These are phyloP conservation scores for Chloroclystis v-ata DNA, from an alignment of 2,888 invertebrate species.

Conservation along the genomic window DNA sequence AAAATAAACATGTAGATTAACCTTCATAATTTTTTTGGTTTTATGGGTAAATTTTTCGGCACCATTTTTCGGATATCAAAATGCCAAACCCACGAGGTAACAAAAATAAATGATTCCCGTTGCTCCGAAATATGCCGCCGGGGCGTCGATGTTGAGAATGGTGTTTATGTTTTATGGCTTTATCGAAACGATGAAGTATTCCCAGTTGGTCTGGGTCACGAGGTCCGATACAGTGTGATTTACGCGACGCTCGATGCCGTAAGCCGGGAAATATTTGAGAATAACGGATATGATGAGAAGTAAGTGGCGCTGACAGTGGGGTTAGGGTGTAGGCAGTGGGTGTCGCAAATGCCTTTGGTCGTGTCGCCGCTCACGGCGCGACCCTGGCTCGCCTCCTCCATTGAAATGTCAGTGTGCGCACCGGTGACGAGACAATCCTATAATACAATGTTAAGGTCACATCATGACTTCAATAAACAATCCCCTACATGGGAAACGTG, in stretches of 20 bases:
- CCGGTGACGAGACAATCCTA: conserved; percentile 76
- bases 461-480: conserved; percentile 78
- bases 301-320: conserved; percentile 36
- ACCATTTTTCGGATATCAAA: no score
- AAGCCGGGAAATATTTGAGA: conserved; percentile 36
- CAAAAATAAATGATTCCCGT: conserved; percentile 49
- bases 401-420: conserved; percentile 75
- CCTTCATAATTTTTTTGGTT: no score
- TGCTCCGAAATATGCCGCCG: conserved; percentile 33
- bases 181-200: conserved; percentile 45
- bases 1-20: no score
- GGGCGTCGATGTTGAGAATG: conserved; percentile 43
- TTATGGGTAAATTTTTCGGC: no score
- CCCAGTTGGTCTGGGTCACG: conserved; percentile 38
- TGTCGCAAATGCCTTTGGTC: conserved; percentile 49
- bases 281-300: conserved; percentile 45
- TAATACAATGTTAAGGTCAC: conserved; percentile 77
- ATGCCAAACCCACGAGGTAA: conserved; percentile 38
- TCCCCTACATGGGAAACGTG: conserved; percentile 73
- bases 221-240: conserved; percentile 41
- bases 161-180: conserved; percentile 44
- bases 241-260: conserved; percentile 34
- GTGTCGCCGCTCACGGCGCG: conserved; percentile 68
- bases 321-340: conserved; percentile 34
- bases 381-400: conserved; percentile 72